Base-by-base conservation (phyloP, 1,140 invertebrate species). In the Dendroctonus valens region DNA sequence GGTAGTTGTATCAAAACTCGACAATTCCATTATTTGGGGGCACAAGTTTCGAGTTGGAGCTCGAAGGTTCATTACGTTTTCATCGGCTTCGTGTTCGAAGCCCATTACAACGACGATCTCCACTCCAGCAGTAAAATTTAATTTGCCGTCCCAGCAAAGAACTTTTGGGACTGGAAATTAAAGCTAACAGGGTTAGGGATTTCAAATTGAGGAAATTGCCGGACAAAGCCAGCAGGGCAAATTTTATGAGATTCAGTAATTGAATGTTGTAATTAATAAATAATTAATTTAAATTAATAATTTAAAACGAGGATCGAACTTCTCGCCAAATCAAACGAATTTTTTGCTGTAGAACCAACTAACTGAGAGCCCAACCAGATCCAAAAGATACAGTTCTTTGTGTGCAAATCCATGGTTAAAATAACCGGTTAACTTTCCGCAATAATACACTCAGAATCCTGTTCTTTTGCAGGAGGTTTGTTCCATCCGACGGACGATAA, bases 401-500 rank as follows among this genome's bases (percentile, higher is more conserved):
- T 39, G 8, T 55, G 53, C 14, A 11, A 11, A 8, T 7, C 8
- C 49, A 7, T 9, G 9, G 41, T 39, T 55, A 11, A 11, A 55
- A 14, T 55, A 55, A 55, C 38, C 11, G 8, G 39, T 6, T 55
- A 14, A 12, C 15, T 52, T 52, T 12, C 2, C 50, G 15, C 50
- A 11, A n/a, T 8, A 52, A n/a, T 12, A 11, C 15, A 26, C 3
- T 52, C 3, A 8, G 9, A 15, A 6, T 40, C 37, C 5, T 39
- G 40, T 41, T 55, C 15, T 11, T 15, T 59, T 67, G 44, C 67
- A 96, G 94, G 93, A 77, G 93, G 93, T 42, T 82, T 96, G 42
- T 96, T 96, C 79, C 93, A 96, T 83, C 87, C 89, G 26, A 85
- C 86, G 42, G 90, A 93, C 79, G 86, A 90, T 72, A 88, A 88